Base-by-base conservation (phyloP, 2,888 invertebrate genomes). In the Prosopocoilus inquinatus region DNA sequence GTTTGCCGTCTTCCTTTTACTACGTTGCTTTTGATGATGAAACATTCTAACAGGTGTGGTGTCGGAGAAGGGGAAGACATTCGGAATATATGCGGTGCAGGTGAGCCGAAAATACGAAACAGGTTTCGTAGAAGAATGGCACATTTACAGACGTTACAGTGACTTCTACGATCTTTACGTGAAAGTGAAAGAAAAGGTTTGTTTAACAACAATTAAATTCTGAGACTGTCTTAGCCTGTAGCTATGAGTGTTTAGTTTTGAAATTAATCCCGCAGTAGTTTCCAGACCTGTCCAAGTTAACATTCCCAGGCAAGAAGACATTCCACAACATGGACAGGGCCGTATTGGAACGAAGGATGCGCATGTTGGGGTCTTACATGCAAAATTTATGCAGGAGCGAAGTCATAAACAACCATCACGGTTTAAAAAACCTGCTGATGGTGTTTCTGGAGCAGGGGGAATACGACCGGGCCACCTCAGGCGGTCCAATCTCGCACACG, bases 271-370 rank as follows among this genome's bases (percentile, higher is more conserved):
- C 20, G 20, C 20, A 79, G 35, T 75, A 93, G 88, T 94, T 87
- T 82, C 87, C 90, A 32, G 88, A 89, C 70, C 76, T 95, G 15
- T 82, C 85, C 0, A 87, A 86, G 66, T 79, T 95, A 33, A 83
- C 87, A 16, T 93, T 96, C 71, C 96, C 96, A 0, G 92, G 89
- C 0, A 97, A 96, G 77, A 94, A 94, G 73, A 90, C 95, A 45
- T 93, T 96, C 75, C 94, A 95, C 71, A 96, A 96, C 72, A 91
- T 94, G 74, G 94, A 94, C 54, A 79, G 90, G 8, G 78, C 84
- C 1, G 89, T 96, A 16, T 78, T 96, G 51, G 96, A 96, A 73
- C 88, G 86, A 67, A 81, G 96, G 12, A 93, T 92, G 82, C 79
- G 84, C 39, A 85, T 88, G 82, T 71, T 95, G 36, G 93, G 95